Evolutionary conservation across 2,797 vertebrate genomes (phyloP), one percentile per base, ranked within the genome.

Genomic region (Champsocephalus gunnari): DNA sequence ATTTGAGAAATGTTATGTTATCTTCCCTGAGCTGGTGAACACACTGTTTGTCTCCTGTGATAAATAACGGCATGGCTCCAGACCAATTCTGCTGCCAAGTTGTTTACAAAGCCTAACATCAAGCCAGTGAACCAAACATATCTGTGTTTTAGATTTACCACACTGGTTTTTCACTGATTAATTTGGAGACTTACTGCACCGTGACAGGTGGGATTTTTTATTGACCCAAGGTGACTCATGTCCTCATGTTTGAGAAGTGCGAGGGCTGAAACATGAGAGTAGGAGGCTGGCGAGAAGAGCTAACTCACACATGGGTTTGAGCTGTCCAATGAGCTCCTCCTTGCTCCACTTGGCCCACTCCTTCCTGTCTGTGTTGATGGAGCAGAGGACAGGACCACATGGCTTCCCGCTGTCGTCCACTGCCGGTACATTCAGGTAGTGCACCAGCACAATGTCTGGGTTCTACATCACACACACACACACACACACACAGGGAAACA

Each of bases 271-370:
- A 81, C 63, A 74, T 51, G 48, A 79, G 77, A 69, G 71, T 57
- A 50, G 59, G 79, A 77, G 65, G 43, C 32, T 65, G 28, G 43
- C 3, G 64, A 67, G 70, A 64, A 58, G 70, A 50, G 51, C 60
- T 14, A 72, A 92, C 98, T 99, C 93, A 99, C 98, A 99, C 98
- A 99, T 99, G 5, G 98, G 98, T 64, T 99, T 99, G 67, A 99
- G 97, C 92, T 99, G 98, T 81, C 97, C 97, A 21, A 99, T 97
- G 69, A 99, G 97, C 80, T 99, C 98, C 87, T 99, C 98, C 80
- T 98, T 98, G 13, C 97, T 98, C 98, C 98, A 99, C 89, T 99
- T 99, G 3, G 97, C 98, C 98, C 98, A 99, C 88, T 99, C 98
- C 90, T 99, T 99, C 92, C 97, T 96, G 95, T 98, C 98, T 3